Evolutionary conservation across 2,113 vertebrate genomes (phyloP).

Genomic region (Hylia prasina): DNA sequence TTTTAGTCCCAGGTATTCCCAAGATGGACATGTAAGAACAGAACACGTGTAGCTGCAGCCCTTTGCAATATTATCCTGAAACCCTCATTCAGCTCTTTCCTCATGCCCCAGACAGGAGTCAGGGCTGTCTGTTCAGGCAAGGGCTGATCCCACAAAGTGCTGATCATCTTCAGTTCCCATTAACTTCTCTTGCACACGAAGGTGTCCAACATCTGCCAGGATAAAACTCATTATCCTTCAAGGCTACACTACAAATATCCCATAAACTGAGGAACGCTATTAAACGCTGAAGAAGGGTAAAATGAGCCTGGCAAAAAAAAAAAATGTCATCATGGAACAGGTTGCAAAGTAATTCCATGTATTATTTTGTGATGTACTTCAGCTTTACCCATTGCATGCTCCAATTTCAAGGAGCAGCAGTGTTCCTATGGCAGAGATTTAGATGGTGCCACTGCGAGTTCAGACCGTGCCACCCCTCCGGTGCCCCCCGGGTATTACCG

Average conservation of each 20-base stretch:
- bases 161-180: background rate
- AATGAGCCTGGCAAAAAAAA: background rate
- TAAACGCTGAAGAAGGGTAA: background rate
- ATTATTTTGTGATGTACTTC: background rate
- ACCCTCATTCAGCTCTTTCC: background rate
- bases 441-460: background rate
- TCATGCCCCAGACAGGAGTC: background rate
- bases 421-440: background rate
- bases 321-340: background rate
- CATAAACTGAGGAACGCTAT: background rate
- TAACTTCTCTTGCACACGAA: background rate
- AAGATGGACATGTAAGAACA: background rate
- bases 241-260: background rate
- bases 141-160: background rate
- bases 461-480: background rate
- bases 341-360: slow-evolving; percentile 12
- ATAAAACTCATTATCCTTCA: slow-evolving; percentile 16
- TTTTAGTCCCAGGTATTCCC: background rate
- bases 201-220: background rate
- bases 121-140: background rate
- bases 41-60: background rate
- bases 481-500: background rate
- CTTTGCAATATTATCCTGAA: background rate
- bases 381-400: background rate
- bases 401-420: background rate